phyloP scores from a whole-genome alignment of 2,797 vertebrate genomes.

The Rhinichthys osculus region DNA sequence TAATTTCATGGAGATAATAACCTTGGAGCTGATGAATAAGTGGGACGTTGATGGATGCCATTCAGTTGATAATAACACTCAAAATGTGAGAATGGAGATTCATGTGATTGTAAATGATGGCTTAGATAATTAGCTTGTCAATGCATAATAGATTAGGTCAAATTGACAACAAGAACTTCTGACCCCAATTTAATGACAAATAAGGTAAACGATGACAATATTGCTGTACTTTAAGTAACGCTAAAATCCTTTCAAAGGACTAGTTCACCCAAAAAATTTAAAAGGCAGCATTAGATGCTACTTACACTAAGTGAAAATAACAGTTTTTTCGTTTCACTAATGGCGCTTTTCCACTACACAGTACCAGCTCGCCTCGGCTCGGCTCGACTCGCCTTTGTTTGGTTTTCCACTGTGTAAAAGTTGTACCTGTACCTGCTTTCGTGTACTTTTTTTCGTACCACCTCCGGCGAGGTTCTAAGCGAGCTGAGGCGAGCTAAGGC shows the following conservation, averaged over 20 bases:
- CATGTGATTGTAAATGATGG: slow-evolving; percentile 48
- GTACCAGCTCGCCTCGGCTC: too few species aligned
- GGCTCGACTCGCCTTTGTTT: too few species aligned
- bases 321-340: neutral
- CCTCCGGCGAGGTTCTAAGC: too few species aligned
- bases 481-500: too few species aligned
- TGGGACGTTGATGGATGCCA: slow-evolving; percentile 26
- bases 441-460: too few species aligned
- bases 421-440: too few species aligned
- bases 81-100: slow-evolving; percentile 39
- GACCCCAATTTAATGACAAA: neutral
- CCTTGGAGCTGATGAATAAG: slow-evolving; percentile 41
- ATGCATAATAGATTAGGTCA: slow-evolving; percentile 35
- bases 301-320: neutral
- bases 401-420: too few species aligned
- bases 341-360: too few species aligned
- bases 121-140: slow-evolving; percentile 52
- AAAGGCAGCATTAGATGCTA: neutral
- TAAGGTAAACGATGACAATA: slow-evolving; percentile 25
- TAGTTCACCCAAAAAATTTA: neutral
- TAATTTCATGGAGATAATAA: slow-evolving; percentile 45
- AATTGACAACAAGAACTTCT: slow-evolving; percentile 35
- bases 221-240: neutral
- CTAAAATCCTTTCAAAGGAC: neutral
- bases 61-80: slow-evolving; percentile 45